phyloP scores from a whole-genome alignment of 2,113 vertebrate species.

The Arothron firmamentum region DNA sequence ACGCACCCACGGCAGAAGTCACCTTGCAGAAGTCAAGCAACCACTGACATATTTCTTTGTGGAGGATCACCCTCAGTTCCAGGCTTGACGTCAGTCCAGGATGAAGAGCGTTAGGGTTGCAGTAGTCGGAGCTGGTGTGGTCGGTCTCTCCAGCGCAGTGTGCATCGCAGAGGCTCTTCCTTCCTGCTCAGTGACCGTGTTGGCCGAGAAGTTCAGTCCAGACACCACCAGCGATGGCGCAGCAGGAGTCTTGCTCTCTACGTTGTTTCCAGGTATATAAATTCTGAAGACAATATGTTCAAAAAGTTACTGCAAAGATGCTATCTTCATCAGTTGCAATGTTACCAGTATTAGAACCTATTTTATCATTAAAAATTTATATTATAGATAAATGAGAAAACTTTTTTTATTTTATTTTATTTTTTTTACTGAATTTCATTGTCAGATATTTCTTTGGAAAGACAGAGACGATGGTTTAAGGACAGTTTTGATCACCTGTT shows the following conservation, averaged over 20 bases:
- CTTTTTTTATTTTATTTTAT: neutral
- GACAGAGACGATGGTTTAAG: constrained; percentile 84
- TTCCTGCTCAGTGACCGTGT: constrained; percentile 73
- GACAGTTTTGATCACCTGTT: constrained; percentile 84
- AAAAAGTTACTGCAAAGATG: no score
- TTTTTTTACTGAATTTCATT: neutral
- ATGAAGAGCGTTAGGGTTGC: constrained; percentile 65
- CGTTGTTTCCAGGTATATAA: constrained; percentile 76
- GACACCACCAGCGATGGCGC: constrained; percentile 88
- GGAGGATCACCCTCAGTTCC: neutral
- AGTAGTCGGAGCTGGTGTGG: constrained; percentile 84
- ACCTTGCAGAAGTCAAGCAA: neutral
- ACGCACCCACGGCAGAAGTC: neutral
- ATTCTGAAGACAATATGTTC: no score
- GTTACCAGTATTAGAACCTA: neutral
- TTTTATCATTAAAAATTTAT: neutral
- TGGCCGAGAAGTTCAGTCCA: constrained; percentile 84
- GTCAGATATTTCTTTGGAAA: constrained; percentile 75
- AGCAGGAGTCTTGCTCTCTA: constrained; percentile 84
- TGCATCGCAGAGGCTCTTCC: constrained; percentile 75
- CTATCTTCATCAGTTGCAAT: no score
- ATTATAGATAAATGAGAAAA: neutral
- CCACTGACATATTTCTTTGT: neutral
- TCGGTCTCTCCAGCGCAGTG: constrained; percentile 86
- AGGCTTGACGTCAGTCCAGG: neutral